Conservation (phyloP, 2,797 vertebrate genomes). For the Poecilia velifera region DNA sequence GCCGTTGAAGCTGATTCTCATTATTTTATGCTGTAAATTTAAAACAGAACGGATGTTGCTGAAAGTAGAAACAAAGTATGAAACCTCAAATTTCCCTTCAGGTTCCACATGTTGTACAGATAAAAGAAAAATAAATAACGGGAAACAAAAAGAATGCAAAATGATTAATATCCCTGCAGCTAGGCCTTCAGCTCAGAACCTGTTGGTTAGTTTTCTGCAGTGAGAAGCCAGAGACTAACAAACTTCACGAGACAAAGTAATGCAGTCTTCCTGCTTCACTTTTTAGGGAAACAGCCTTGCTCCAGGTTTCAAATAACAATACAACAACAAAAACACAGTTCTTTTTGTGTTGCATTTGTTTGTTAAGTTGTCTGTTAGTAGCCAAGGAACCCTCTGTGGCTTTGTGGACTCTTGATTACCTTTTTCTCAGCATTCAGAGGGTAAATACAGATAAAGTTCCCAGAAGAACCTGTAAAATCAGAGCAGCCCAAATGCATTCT, state of each 20-base stretch:
- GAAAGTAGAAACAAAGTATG: constrained; percentile 6
- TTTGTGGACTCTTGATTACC: not conserved
- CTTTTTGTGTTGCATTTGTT: constrained; percentile 1
- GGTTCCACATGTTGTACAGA: constrained; percentile 1
- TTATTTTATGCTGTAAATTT: not conserved
- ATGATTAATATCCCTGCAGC: constrained; percentile 21
- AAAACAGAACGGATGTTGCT: not conserved
- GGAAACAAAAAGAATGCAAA: constrained; percentile 14
- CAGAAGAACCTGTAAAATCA: constrained; percentile 14
- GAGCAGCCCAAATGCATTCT: not conserved
- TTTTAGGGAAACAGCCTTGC: constrained; percentile 7
- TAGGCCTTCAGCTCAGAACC: not conserved
- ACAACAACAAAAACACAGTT: constrained; percentile 1
- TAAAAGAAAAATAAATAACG: constrained; percentile 2
- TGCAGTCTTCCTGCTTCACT: constrained; percentile 16
- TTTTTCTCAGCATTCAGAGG: constrained; percentile 3
- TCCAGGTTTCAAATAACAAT: constrained; percentile 24
- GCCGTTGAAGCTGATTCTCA: not conserved
- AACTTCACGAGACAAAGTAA: constrained; percentile 13
- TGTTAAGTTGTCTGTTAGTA: not conserved
- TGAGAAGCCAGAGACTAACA: constrained; percentile 5
- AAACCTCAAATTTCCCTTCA: not conserved
- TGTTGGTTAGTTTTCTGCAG: constrained; percentile 8
- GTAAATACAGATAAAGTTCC: constrained; percentile 5
- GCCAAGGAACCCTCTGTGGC: not conserved